Evolutionary conservation across 1,140 invertebrate species (phyloP), one percentile per base, ranked within the genome.

Genomic region (Drosophila athabasca): DNA sequence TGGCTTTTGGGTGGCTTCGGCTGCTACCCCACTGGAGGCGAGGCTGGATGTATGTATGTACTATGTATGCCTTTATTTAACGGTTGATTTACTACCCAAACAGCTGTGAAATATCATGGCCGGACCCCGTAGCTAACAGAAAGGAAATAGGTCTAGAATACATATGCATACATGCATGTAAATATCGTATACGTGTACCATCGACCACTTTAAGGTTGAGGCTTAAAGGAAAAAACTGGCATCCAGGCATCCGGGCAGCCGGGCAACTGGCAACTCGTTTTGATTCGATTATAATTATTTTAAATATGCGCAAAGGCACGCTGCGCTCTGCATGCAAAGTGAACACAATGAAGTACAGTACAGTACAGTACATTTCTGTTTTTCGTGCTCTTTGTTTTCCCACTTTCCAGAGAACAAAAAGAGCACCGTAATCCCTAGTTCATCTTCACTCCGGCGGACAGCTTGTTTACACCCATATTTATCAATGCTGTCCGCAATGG

Each of bases 51-150:
- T 65, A 65, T 1, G 1, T 19, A 19, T 19, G 17, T n/a, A n/a
- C n/a, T n/a, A n/a, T n/a, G n/a, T n/a, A n/a, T 82, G 69, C 62
- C 79, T 65, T 61, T 68, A 81, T 81, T 82, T 73, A 78, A 76
- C 79, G 79, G 67, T 65, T 78, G 79, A 81, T 82, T 81, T 82
- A 60, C 79, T 76, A 73, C 62, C 62, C 67, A 82, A 81, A 81
- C 79, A 73, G 68, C 76, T 77, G 67, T 73, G 76, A 81, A 81
- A 82, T 69, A 69, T 69, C 67, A 57, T 58, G 51, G 51, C 24
- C 35, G 43, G n/a, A 31, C 35, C 67, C 49, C 64, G 8, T 69
- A 50, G 35, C 66, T 49, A 69, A 57, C 66, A 31, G 41, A 69
- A 68, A 26, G 64, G 67, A 68, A 69, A 49, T 19, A 22, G 45